Conservation (phyloP, 1,140 invertebrate genomes). For the Nixonia krombeini region DNA sequence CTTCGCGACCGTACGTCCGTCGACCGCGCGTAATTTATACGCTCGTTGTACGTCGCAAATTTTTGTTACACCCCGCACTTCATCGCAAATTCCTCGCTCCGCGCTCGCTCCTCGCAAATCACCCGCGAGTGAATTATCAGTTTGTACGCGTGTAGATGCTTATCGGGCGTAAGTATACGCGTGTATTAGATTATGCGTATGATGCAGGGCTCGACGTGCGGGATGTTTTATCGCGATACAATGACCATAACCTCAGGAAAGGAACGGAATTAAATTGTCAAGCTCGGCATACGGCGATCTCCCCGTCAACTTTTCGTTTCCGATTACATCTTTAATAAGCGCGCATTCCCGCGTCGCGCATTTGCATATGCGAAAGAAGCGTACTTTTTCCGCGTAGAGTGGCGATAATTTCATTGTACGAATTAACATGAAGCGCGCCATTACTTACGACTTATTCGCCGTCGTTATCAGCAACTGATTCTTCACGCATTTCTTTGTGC, state of each 20-base stretch:
- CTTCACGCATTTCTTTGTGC: too few relatives aligned
- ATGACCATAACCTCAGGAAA: constrained; percentile 30
- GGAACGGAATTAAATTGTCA: constrained; percentile 35
- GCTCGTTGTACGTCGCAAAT: constrained; percentile 33
- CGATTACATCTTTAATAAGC: neutral
- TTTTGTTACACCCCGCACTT: constrained; percentile 31
- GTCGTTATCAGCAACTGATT: too few relatives aligned
- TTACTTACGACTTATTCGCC: too few relatives aligned
- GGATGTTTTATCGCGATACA: constrained; percentile 11
- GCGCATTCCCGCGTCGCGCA: too few relatives aligned
- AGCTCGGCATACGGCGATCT: constrained; percentile 7
- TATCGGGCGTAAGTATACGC: constrained; percentile 19
- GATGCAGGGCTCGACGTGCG: neutral
- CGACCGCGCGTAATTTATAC: constrained; percentile 24
- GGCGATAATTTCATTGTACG: too few relatives aligned
- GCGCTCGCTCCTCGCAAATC: constrained; percentile 35
- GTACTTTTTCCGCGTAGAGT: too few relatives aligned
- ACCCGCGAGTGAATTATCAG: constrained; percentile 39
- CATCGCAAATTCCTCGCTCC: neutral
- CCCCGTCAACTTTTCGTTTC: neutral
- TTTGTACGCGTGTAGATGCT: constrained; percentile 14
- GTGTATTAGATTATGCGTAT: constrained; percentile 12
- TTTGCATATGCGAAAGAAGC: too few relatives aligned
- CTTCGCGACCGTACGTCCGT: constrained; percentile 19
- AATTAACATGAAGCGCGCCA: too few relatives aligned